phyloP scores from a whole-genome alignment of 2,888 invertebrate genomes.

The Cacoxenus indagator region DNA sequence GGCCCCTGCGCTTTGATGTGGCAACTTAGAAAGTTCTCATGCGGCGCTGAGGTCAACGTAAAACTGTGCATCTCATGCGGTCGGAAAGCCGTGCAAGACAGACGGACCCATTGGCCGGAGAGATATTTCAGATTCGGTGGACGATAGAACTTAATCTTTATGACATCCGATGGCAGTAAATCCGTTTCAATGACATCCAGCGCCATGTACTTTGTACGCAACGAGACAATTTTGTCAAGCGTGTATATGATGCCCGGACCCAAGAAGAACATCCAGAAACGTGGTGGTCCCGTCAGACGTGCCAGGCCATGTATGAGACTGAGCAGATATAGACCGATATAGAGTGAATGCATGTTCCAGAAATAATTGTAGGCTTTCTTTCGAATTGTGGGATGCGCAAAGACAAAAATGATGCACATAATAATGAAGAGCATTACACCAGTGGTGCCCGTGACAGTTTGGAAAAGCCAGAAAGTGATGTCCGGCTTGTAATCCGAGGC shows the following conservation, averaged over 20 bases:
- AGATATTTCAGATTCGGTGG: slow-evolving; percentile 95
- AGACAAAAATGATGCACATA: slow-evolving; percentile 96
- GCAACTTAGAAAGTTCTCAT: slow-evolving; percentile 93
- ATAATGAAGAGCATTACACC: slow-evolving; percentile 90
- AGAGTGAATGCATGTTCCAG: slow-evolving; percentile 93
- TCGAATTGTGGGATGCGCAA: slow-evolving; percentile 92
- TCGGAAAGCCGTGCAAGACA: slow-evolving; percentile 91
- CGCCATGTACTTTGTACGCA: slow-evolving; percentile 91
- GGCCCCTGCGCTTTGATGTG: slow-evolving; percentile 93
- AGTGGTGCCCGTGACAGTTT: slow-evolving; percentile 91
- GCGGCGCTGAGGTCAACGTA: slow-evolving; percentile 95
- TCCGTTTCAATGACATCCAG: slow-evolving; percentile 94
- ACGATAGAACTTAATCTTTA: slow-evolving; percentile 94
- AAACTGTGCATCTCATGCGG: slow-evolving; percentile 95
- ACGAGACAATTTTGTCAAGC: slow-evolving; percentile 92
- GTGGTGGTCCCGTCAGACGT: slow-evolving; percentile 88
- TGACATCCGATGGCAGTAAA: slow-evolving; percentile 92
- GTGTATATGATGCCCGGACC: slow-evolving; percentile 91
- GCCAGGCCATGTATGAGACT: slow-evolving; percentile 92
- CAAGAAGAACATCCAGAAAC: slow-evolving; percentile 95
- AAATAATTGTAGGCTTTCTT: slow-evolving; percentile 96
- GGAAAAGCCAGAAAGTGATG: slow-evolving; percentile 95
- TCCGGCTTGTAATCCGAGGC: slow-evolving; percentile 94
- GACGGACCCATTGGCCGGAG: slow-evolving; percentile 94
- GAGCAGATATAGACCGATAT: slow-evolving; percentile 87